Base-by-base conservation (phyloP, 1,140 invertebrate species). In the Globodera rostochiensis region DNA sequence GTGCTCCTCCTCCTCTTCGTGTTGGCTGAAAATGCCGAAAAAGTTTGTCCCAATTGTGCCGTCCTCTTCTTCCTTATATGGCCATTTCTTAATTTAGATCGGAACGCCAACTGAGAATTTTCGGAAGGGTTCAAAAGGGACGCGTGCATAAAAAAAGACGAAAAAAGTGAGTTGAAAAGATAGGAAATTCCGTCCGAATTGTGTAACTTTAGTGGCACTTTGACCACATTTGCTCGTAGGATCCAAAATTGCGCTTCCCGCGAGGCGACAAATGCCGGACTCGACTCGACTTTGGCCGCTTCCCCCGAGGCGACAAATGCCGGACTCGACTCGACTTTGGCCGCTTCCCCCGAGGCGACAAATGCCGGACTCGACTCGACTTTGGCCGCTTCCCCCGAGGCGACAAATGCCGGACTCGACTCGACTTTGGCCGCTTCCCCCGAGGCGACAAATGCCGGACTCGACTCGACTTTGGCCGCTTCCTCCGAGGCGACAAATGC, bases 21-120 rank as follows among this genome's bases (percentile, higher is more conserved):
- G 69, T 71, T 71, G 69, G 69, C 21, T 71, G 69, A 47, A 36
- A 47, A 71, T 13, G 69, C 21, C 69, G 8, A 21, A 71, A 25
- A 71, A 36, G 69, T 53, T 64, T 5, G 69, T 45, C 9, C 69
- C 8, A 9, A 69, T 45, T 7, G 67, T 8, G 67, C 67, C 67
- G 8, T 47, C 19, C 57, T 64, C 11, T 19, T 64, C 15, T 60
- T 60, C 4, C 15, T 53, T 15, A 8, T 53, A 11, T 15, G 13
- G 13, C 13, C 13, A 13, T 13, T 64, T 64, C 19, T 19, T 19
- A 64, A 19, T 64, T 64, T 64, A 64, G 57, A 6, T 19, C 8
- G 69, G 46, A 47, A 45, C 36, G 21, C 69, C 25, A 2, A 9
- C 0, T 25, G 69, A 1, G 69, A 36, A 45, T 19, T 9, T 47